Evolutionary conservation across 2,113 vertebrate genomes (phyloP).

Genomic region (Megaceryle maxima): DNA sequence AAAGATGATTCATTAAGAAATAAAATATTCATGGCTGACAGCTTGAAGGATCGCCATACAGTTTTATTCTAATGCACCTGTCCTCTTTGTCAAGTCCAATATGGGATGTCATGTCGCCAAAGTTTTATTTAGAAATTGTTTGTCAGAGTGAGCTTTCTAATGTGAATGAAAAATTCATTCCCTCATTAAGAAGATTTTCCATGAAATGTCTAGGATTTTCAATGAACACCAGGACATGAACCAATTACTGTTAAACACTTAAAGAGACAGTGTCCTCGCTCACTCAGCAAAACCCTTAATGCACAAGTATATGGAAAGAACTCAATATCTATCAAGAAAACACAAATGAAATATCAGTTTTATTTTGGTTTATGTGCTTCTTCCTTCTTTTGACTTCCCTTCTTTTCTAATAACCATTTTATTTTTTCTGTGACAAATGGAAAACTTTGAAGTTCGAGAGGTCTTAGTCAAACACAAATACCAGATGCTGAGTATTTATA

Average conservation of each 20-base stretch:
- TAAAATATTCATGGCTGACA: constrained; percentile 97
- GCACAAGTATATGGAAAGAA: constrained; percentile 63
- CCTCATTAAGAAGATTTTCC: constrained; percentile 90
- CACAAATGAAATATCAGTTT: constrained; percentile 67
- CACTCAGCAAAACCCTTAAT: constrained; percentile 76
- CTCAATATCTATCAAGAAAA: constrained; percentile 57
- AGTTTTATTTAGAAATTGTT: constrained; percentile 94
- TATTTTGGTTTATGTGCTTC: constrained; percentile 20
- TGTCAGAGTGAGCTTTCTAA: constrained; percentile 87
- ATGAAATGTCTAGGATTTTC: constrained; percentile 88
- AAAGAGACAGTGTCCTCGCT: constrained; percentile 78
- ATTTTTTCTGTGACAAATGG: constrained; percentile 8
- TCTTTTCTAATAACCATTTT: neutral
- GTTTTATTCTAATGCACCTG: constrained; percentile 98
- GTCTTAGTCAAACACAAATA: neutral
- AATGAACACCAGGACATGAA: constrained; percentile 86
- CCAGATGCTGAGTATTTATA: neutral
- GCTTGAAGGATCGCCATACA: constrained; percentile 95
- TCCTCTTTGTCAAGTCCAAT: constrained; percentile 99
- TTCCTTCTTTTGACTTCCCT: neutral
- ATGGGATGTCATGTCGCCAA: constrained; percentile 92
- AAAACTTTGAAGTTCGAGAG: constrained; percentile 12
- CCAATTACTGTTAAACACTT: constrained; percentile 93
- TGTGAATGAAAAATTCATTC: constrained; percentile 96
- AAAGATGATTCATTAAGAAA: constrained; percentile 92